Base-by-base conservation (phyloP, 2,888 invertebrate species). In the Chromoteleia sp. region DNA sequence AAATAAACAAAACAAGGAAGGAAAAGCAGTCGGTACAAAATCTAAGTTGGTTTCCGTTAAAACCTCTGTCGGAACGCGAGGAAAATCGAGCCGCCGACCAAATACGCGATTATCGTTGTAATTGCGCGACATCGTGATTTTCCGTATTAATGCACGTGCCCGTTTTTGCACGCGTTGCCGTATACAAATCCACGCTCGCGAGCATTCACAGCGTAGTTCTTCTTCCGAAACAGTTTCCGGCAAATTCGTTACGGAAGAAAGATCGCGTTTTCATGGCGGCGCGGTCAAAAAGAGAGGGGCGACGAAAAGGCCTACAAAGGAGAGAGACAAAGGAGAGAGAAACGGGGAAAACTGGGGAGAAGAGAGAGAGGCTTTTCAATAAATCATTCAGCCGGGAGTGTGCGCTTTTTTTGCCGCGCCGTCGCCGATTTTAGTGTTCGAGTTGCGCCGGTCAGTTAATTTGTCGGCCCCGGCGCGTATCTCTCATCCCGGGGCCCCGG, bases 391-490 rank as follows among this genome's bases (percentile, higher is more conserved):
- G 79, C 61, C 45, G 58, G 56, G 74, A 70, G 78, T 65, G 63
- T 45, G 70, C 63, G 59, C 71, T 67, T 79, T 81, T 78, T 71
- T 63, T 12, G 10, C 15, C 48, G 21, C 56, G 43, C 45, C 56
- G 59, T 74, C 75, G 43, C 82, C 71, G 82, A 82, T 79, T 82
- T 78, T 45, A 82, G 82, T 78, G 78, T 79, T 75, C 56, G 67
- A 75, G 82, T 78, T 79, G 74, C 75, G 12, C 77, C 56, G 82
- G 82, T 71, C 78, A 79, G 75, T 82, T 82, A 82, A 82, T 82
- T 82, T 79, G 82, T 63, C 73, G 79, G 45, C 45, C 59, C 50
- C 29, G 67, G 58, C 59, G 74, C 30, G 70, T 63, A 78, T 67
- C 71, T 79, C 61, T 67, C 70, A 65, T 59, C 71, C 68, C 74